Base-by-base conservation (phyloP, 2,888 invertebrate genomes). In the Cheiracanthium punctorium region DNA sequence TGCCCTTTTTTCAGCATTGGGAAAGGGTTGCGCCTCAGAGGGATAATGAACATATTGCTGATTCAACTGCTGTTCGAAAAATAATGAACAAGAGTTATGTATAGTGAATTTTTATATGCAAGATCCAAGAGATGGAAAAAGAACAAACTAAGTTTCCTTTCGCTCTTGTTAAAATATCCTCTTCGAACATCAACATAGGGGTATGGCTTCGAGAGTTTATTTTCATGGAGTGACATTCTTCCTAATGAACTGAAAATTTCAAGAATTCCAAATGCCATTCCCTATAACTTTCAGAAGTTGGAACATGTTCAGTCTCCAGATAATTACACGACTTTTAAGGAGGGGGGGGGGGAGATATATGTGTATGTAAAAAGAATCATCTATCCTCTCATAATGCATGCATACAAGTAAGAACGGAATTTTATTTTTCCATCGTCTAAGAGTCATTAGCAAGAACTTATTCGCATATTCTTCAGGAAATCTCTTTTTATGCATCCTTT, bases 401-500 rank as follows among this genome's bases (percentile, higher is more conserved):
- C 58, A 58, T 58, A 58, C 58, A 58, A 24, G 58, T 7, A 37
- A 48, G 48, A 48, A 14, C 48, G 48, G 24, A 58, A 58, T 58
- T 58, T 58, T 58, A 58, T 58, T 58, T 58, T 58, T 58, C 58
- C 58, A 58, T 24, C 58, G 58, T 17, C n/a, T 58, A 58, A 58
- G 24, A 58, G 58, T 58, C 58, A 58, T 58, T 58, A 58, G 58
- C 58, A 58, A 58, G 58, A 58, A 24, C 58, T 24, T n/a, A n/a
- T n/a, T 5, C 58, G 58, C 58, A 58, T 58, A 58, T 58, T 1
- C 58, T 58, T 20, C 58, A 58, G 58, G 58, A 58, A 58, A 58
- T 58, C 58, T 58, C 58, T 58, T 58, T 58, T 58, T 58, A 58
- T 58, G 58, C 58, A 58, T 58, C 58, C 24, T 58, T 58, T 58